Evolutionary conservation across 2,797 vertebrate species (phyloP), one percentile per base, ranked within the genome.

Genomic region (Dermochelys coriacea): DNA sequence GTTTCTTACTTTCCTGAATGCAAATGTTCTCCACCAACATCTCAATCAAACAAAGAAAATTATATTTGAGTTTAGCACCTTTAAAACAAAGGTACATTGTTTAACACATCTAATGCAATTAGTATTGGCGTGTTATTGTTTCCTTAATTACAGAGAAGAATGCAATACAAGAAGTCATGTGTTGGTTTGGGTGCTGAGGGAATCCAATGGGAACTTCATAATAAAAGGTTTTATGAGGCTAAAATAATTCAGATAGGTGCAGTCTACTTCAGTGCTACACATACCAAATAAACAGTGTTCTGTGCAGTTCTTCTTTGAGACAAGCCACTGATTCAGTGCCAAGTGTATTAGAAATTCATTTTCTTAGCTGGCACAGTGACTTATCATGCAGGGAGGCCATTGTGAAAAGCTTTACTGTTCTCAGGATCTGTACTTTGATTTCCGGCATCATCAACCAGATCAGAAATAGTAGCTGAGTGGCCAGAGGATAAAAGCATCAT

Each of bases 391-490:
- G 82, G 85, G 77, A 94, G 74, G 93, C 54, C 55, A 90, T 90
- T 82, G 97, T 97, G 96, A 98, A 97, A 97, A 98, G 96, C 80
- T 91, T 89, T 91, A 92, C 94, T 98, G 97, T 98, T 98, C 96
- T 94, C 82, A 85, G 93, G 94, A 97, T 93, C 95, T 93, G 82
- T 95, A 80, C 83, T 97, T 97, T 96, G 86, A 97, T 97, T 97
- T 95, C 93, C 96, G 68, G 81, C 88, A 92, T 93, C 96, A 96
- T 96, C 95, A 96, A 91, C 54, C 79, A 93, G 86, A 96, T 94
- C 95, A 96, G 94, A 97, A 97, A 95, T 64, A 95, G 82, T 90
- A 95, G 87, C 77, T 95, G 92, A 95, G 92, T 91, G 87, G 80
- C 68, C 90, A 94, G 88, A 92, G 91, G 61, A 96, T 90, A 95